Conservation (phyloP, 2,888 invertebrate genomes). For the Thera obeliscata region DNA sequence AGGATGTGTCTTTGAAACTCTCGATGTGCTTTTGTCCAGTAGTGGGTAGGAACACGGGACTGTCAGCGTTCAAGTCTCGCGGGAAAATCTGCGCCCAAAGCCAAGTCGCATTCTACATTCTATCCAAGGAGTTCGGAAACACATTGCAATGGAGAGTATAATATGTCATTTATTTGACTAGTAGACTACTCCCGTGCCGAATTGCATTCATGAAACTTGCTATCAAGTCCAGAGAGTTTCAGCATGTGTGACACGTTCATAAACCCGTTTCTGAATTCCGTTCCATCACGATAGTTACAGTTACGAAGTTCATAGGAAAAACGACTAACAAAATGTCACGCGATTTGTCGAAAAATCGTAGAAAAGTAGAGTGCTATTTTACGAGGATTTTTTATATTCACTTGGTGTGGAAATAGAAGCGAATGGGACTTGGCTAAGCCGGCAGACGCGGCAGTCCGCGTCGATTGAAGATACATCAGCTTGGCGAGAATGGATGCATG, state of each 20-base stretch:
- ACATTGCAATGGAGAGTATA: no score
- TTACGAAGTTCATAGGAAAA: no score
- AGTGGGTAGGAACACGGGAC: constrained; percentile 53
- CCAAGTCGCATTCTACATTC: neutral
- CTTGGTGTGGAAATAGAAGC: neutral
- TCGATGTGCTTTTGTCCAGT: constrained; percentile 82
- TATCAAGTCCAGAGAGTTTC: no score
- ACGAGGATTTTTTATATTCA: neutral
- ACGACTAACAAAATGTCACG: no score
- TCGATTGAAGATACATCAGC: constrained; percentile 37
- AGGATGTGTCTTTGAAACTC: constrained; percentile 81
- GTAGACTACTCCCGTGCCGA: no score
- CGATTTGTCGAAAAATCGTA: no score
- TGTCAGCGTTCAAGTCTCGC: neutral
- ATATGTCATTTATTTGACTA: no score
- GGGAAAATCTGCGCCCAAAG: neutral
- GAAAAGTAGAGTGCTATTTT: neutral
- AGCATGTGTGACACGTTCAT: no score
- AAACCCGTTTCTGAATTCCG: no score
- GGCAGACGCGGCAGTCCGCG: constrained; percentile 17
- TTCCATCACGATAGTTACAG: no score
- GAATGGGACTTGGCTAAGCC: neutral
- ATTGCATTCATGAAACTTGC: no score
- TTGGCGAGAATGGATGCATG: constrained; percentile 1
- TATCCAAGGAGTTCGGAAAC: neutral